Conservation (phyloP, 1,140 invertebrate genomes). For the Elymnias hypermnestra region DNA sequence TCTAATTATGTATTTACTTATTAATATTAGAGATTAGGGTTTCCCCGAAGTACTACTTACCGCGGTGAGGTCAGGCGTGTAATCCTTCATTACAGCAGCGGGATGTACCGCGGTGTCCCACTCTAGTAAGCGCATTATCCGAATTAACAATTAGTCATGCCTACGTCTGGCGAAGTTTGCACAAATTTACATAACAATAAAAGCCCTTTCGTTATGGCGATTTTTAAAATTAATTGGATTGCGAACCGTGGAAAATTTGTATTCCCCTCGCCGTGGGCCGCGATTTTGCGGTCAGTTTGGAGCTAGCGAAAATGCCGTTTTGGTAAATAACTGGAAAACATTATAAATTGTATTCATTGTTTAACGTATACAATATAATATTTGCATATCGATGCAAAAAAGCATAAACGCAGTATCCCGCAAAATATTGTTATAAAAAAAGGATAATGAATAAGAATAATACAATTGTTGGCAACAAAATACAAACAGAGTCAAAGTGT, state of each 20-base stretch:
- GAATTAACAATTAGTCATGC: conserved; percentile 75
- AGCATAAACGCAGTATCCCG: too few relatives aligned
- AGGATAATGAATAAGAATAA: too few relatives aligned
- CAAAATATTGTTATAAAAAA: too few relatives aligned
- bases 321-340: conserved; percentile 16
- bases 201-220: conserved; percentile 59
- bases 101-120: conserved; percentile 42
- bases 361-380: too few relatives aligned
- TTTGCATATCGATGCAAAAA: too few relatives aligned
- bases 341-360: conserved; percentile 3
- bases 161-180: conserved; percentile 67
- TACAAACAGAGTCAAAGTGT: too few relatives aligned
- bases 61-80: conserved; percentile 44
- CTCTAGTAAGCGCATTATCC: conserved; percentile 69
- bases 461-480: too few relatives aligned
- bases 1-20: not conserved
- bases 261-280: conserved; percentile 32
- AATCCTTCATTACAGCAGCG: conserved; percentile 52
- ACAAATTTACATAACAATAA: conserved; percentile 74
- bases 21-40: not conserved
- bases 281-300: conserved; percentile 36
- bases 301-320: conserved; percentile 19
- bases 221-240: conserved; percentile 74
- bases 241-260: conserved; percentile 60
- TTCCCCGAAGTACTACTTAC: not conserved